Base-by-base conservation (phyloP, 2,797 vertebrate species). In the Gila robusta region DNA sequence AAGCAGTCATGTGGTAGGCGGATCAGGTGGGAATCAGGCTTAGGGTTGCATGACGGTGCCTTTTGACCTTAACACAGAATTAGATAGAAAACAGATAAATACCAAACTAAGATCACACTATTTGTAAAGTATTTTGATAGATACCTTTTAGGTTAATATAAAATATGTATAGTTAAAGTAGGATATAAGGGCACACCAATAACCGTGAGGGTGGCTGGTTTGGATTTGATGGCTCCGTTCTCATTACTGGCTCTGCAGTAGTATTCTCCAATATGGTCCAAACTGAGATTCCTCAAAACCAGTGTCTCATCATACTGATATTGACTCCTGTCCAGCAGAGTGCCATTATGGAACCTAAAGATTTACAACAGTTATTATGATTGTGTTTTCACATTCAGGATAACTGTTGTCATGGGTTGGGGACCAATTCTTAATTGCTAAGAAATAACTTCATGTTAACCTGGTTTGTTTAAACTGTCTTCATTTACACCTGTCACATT, bases 1-100 rank as follows among this genome's bases (percentile, higher is more conserved):
- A 97, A 96, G 92, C 98, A 99, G 89, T 99, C 98, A 0, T 97
- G 96, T 79, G 98, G 98, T 87, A 99, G 96, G 64, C 89, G 95
- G 86, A 98, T 98, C 83, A 97, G 95, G 89, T 98, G 95, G 85
- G 95, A 94, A 91, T 97, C 95, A 17, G 98, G 98, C 0, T 79
- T 93, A 12, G 97, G 95, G 82, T 96, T 93, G 89, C 98, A 99
- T 11, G 97, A 93, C 85, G 93, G 89, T 83, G 96, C 95, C 73
- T 94, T 84, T 86, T 88, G 92, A 78, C 93, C 98, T 99, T 94
- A 92, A 73, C 52, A 82, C 26, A 77, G 88, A 93, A 72, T 86
- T 67, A 90, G 78, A 83, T 35, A 37, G 9, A 37, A 21, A 84
- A 79, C 17, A 73, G 7, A 66, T 74, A 37, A 17, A 39, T 23